A percentile compares a stretch with the other conserved stretches of the same genome.
phyloP scores from a whole-genome alignment of 2,888 invertebrate genomes.

The Agonum fuliginosum region DNA sequence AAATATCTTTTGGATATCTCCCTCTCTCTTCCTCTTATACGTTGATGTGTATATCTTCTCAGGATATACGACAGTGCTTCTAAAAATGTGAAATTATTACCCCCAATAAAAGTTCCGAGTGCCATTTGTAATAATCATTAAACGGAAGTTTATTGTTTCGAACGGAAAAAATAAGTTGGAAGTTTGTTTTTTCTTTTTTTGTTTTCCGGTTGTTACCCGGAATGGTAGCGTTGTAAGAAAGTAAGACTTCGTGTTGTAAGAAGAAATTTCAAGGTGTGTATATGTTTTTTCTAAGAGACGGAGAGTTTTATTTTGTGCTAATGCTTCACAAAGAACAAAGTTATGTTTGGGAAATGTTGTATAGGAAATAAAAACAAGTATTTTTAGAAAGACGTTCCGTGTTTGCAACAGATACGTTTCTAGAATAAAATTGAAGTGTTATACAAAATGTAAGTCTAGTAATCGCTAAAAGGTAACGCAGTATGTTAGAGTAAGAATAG shows the following conservation, averaged over 20 bases:
- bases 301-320: neutral
- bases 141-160: conserved; percentile 51
- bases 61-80: conserved; percentile 51
- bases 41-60: conserved; percentile 47
- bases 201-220: conserved; percentile 8
- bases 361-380: no score
- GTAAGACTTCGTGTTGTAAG: conserved; percentile 21
- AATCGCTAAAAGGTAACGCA: no score
- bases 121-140: conserved; percentile 50
- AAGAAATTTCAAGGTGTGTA: conserved; percentile 8
- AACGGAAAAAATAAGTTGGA: conserved; percentile 47
- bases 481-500: no score
- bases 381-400: no score
- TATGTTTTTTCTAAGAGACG: neutral
- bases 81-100: conserved; percentile 53
- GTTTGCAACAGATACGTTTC: no score
- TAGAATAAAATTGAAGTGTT: no score
- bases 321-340: neutral
- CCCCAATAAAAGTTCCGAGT: conserved; percentile 49
- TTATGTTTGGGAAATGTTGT: no score
- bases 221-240: conserved; percentile 13
- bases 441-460: no score
- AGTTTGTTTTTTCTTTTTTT: conserved; percentile 20
- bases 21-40: conserved; percentile 4
- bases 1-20: neutral